phyloP scores from a whole-genome alignment of 1,140 invertebrate species.

The Drosophila rhopaloa region DNA sequence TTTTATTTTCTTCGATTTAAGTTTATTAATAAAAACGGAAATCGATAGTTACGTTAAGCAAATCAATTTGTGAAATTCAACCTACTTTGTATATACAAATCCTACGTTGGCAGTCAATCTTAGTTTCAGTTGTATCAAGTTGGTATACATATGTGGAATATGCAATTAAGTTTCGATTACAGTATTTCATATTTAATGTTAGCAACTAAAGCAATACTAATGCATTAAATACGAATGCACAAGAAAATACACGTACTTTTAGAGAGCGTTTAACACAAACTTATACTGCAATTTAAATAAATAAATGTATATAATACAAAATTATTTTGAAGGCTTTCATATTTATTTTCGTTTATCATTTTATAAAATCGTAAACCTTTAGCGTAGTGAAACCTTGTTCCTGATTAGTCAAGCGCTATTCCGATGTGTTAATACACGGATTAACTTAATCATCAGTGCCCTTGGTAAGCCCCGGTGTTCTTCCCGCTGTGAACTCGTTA shows the following conservation, averaged over 20 bases:
- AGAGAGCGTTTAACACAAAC: slow-evolving; percentile 43
- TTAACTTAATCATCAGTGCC: not conserved
- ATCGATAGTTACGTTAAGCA: slow-evolving; percentile 22
- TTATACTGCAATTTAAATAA: slow-evolving; percentile 61
- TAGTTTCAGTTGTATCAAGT: slow-evolving; percentile 12
- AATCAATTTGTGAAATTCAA: slow-evolving; percentile 23
- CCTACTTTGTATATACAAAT: slow-evolving; percentile 60
- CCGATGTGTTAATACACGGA: not conserved
- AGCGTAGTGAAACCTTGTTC: slow-evolving; percentile 4
- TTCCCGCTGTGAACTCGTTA: slow-evolving; percentile 5
- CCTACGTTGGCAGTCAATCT: slow-evolving; percentile 38
- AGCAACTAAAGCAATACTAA: slow-evolving; percentile 71
- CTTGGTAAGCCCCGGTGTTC: not conserved
- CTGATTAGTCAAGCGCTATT: not conserved
- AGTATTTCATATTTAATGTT: slow-evolving; percentile 56
- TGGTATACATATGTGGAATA: slow-evolving; percentile 13
- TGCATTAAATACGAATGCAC: slow-evolving; percentile 33
- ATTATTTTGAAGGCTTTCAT: not conserved
- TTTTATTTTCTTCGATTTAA: slow-evolving; percentile 38
- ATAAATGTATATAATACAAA: slow-evolving; percentile 74
- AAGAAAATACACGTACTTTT: slow-evolving; percentile 43
- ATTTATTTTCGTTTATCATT: not conserved
- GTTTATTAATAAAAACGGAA: slow-evolving; percentile 26
- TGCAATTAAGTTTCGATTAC: slow-evolving; percentile 52
- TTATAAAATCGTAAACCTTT: not conserved